Evolutionary conservation across 1,140 invertebrate genomes (phyloP).

Genomic region (Ditylenchus dipsaci): DNA sequence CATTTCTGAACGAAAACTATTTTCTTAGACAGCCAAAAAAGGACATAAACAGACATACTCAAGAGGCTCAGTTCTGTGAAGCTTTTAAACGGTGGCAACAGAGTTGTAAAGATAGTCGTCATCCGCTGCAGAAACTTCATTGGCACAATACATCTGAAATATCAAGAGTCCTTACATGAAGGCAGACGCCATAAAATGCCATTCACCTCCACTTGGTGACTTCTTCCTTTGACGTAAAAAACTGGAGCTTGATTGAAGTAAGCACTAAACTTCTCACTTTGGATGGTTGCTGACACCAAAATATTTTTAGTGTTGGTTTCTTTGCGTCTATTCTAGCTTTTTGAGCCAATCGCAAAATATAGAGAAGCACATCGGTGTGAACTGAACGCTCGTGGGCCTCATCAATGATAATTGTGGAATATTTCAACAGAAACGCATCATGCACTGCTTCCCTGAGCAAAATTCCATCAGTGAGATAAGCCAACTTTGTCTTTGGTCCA

Average conservation of each 20-base stretch:
- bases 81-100: slow-evolving; percentile 65
- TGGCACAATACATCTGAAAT: background rate
- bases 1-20: slow-evolving; percentile 61
- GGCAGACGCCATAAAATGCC: background rate
- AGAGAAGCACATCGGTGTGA: slow-evolving; percentile 83
- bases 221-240: slow-evolving; percentile 81
- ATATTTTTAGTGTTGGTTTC: slow-evolving; percentile 63
- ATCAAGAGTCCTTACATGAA: background rate
- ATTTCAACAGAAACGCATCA: slow-evolving; percentile 64
- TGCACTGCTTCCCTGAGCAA: slow-evolving; percentile 78
- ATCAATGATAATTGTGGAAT: slow-evolving; percentile 83
- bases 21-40: slow-evolving; percentile 4
- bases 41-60: slow-evolving; percentile 21
- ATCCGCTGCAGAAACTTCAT: slow-evolving; percentile 58
- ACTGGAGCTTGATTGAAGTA: slow-evolving; percentile 83
- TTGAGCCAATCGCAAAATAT: slow-evolving; percentile 69
- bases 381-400: slow-evolving; percentile 95
- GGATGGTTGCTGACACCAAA: slow-evolving; percentile 94
- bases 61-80: slow-evolving; percentile 71
- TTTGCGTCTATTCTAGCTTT: background rate
- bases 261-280: slow-evolving; percentile 81
- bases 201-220: slow-evolving; percentile 70
- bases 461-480: slow-evolving; percentile 90
- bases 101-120: slow-evolving; percentile 31
- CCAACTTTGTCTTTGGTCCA: slow-evolving; percentile 71